A percentile compares a stretch with the other conserved stretches of the same genome.
Evolutionary conservation across 2,797 vertebrate genomes (phyloP).

Genomic region (Enteromius argenteus): DNA sequence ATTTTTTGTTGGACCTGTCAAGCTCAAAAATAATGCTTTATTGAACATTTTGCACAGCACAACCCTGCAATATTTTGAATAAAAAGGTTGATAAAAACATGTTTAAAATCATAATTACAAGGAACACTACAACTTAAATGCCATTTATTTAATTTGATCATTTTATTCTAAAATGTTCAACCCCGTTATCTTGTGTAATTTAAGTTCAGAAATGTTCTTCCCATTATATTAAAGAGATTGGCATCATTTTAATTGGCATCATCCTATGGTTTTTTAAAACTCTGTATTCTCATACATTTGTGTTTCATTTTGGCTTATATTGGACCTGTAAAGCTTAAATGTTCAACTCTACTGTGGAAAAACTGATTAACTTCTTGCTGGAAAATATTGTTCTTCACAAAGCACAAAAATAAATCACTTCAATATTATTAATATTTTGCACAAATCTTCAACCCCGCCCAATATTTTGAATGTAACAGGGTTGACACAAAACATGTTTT

Average conservation of each 20-base stretch:
- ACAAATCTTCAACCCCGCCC: neutral
- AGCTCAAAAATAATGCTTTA: neutral
- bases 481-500: slow-evolving; percentile 1
- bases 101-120: neutral
- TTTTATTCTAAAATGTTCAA: neutral
- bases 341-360: neutral
- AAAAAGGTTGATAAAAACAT: neutral
- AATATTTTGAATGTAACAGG: neutral
- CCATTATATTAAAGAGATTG: too few species aligned
- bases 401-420: neutral
- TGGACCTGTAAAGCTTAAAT: neutral
- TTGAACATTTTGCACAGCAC: neutral
- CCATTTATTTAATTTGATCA: neutral
- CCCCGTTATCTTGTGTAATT: neutral
- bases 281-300: neutral
- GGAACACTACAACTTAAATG: neutral
- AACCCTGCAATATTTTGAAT: neutral
- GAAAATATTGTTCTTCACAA: neutral
- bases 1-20: neutral
- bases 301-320: neutral
- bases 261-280: too few species aligned
- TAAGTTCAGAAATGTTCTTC: neutral
- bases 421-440: neutral
- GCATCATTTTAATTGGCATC: too few species aligned
- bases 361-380: neutral